These are phyloP conservation scores for Athetis lepigone DNA, from an alignment of 2,888 invertebrate species.

Conservation along the genomic window DNA sequence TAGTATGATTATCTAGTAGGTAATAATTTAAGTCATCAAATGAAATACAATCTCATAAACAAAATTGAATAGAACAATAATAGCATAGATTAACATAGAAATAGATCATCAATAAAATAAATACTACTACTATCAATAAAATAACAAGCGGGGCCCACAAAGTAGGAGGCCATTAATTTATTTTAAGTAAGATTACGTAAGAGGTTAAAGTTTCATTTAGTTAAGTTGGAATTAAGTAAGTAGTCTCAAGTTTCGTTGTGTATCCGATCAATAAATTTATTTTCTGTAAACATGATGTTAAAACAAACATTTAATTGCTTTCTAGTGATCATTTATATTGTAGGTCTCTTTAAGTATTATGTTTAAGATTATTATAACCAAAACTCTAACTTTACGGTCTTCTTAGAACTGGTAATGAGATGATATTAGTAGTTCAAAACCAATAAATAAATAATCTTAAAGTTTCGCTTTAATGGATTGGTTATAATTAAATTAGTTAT, in stretches of 20 bases:
- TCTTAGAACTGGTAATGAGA: background rate
- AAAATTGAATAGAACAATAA: conserved; percentile 19
- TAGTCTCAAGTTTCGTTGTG: conserved; percentile 47
- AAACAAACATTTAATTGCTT: conserved; percentile 18
- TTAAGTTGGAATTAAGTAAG: conserved; percentile 59
- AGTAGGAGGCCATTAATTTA: conserved; percentile 50
- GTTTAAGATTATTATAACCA: background rate
- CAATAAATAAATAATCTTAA: background rate
- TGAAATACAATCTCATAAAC: conserved; percentile 26
- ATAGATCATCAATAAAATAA: conserved; percentile 46
- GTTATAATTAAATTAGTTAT: background rate
- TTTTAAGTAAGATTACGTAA: conserved; percentile 57
- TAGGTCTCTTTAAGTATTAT: background rate
- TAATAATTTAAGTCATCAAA: conserved; percentile 11
- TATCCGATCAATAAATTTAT: conserved; percentile 49
- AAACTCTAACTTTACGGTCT: background rate
- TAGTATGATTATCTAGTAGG: background rate
- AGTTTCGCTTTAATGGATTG: background rate
- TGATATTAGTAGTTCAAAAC: background rate
- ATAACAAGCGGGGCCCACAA: conserved; percentile 32
- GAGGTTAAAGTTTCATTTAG: conserved; percentile 56
- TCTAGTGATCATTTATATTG: background rate
- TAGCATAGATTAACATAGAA: conserved; percentile 28
- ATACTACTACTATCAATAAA: no score
- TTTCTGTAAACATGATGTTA: conserved; percentile 29